Base-by-base conservation (phyloP, 2,888 invertebrate genomes). In the Lycophotia porphyrea region DNA sequence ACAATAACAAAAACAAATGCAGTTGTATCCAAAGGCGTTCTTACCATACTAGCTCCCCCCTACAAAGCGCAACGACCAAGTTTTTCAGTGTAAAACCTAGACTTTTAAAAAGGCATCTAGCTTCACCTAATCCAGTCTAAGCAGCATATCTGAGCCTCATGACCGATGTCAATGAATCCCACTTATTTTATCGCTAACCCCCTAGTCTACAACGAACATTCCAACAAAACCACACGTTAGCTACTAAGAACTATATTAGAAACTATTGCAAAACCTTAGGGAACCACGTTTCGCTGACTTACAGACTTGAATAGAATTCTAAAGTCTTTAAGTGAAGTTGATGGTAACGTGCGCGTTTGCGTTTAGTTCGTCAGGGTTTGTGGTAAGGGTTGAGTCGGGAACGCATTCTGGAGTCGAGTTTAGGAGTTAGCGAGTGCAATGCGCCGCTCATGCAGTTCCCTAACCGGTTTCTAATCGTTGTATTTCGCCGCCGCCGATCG, bases 401-500 rank as follows among this genome's bases (percentile, higher is more conserved):
- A 92, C 93, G 90, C 83, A 83, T 76, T 76, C 84, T 82, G 88
- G 84, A 84, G 64, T 68, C 78, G 78, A 80, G 89, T 84, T 89
- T 93, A 92, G 92, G 91, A 91, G 91, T 89, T 89, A 88, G 85
- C 74, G 93, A 94, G 94, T 93, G 93, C 93, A 93, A 88, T 90
- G 94, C 91, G 91, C 93, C 90, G 90, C 89, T 88, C 91, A 86
- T 91, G 92, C 90, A 90, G 89, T 88, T 84, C 78, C 76, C 82
- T 82, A 91, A 96, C 96, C 94, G 95, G 96, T 96, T 95, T 83
- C 95, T 96, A 96, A 96, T 95, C 94, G 95, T 82, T 86, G 91
- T 87, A 89, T 91, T 92, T 92, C 91, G 93, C 93, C 89, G 92
- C 91, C 89, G 89, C 91, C 93, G 92, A 92, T 94, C 94, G 92